Evolutionary conservation across 1,140 invertebrate species (phyloP).

Genomic region (Trichonephila inaurata): DNA sequence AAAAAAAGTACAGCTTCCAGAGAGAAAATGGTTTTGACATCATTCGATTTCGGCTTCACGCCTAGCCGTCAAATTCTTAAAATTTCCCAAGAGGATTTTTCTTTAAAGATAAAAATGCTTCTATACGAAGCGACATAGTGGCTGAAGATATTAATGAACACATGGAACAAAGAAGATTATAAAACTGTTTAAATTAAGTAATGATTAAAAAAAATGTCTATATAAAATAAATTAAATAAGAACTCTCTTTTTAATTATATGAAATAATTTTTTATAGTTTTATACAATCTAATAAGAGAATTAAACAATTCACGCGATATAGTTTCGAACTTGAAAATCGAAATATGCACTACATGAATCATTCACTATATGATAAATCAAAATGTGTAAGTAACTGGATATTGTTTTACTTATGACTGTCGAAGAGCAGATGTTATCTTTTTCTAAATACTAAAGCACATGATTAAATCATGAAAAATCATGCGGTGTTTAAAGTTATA

Average conservation of each 20-base stretch:
- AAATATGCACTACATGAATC: too few relatives aligned
- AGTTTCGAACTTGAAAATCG: too few relatives aligned
- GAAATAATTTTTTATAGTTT: too few relatives aligned
- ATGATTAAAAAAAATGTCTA: background rate
- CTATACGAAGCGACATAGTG: background rate
- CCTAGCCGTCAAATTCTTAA: constrained; percentile 50
- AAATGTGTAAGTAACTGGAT: too few relatives aligned
- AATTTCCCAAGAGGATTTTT: constrained; percentile 51
- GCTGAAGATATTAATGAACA: constrained; percentile 3
- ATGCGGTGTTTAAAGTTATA: too few relatives aligned
- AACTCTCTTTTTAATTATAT: background rate
- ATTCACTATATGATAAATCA: too few relatives aligned
- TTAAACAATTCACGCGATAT: too few relatives aligned
- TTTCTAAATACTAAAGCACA: too few relatives aligned
- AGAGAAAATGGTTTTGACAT: constrained; percentile 71
- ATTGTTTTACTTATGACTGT: too few relatives aligned
- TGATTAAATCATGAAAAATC: too few relatives aligned
- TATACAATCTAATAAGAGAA: too few relatives aligned
- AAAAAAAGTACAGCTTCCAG: background rate
- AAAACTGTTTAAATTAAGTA: background rate
- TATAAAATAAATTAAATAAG: background rate
- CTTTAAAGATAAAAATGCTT: constrained; percentile 2
- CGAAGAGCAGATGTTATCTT: too few relatives aligned
- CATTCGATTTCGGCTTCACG: constrained; percentile 56
- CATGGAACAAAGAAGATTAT: background rate